Evolutionary conservation across 2,888 invertebrate genomes (phyloP).

Genomic region (Eupithecia subfuscata): DNA sequence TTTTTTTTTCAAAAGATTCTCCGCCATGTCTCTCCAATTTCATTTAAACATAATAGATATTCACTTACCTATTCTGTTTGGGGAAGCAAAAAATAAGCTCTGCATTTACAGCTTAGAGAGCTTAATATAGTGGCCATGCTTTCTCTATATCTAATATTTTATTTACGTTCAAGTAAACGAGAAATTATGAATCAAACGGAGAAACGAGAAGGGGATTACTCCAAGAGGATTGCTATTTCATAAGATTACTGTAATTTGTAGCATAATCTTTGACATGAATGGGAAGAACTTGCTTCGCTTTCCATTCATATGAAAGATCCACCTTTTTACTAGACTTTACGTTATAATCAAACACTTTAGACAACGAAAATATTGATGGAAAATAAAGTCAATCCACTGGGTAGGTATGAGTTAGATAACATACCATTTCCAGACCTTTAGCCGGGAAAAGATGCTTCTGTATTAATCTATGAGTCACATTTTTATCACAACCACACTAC

Average conservation of each 20-base stretch:
- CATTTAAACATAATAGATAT: background rate
- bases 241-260: slow-evolving; percentile 40
- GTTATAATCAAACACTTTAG: background rate
- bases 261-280: background rate
- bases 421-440: slow-evolving; percentile 49
- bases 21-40: background rate
- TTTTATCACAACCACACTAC: slow-evolving; percentile 34
- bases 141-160: background rate
- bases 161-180: background rate
- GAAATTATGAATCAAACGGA: slow-evolving; percentile 25
- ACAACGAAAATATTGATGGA: background rate
- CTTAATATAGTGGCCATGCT: background rate
- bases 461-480: slow-evolving; percentile 32
- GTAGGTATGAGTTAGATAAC: slow-evolving; percentile 38
- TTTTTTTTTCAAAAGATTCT: background rate
- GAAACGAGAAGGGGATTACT: slow-evolving; percentile 1
- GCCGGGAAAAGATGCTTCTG: slow-evolving; percentile 17
- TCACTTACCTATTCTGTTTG: background rate
- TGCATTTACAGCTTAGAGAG: background rate
- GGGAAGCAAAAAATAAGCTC: background rate
- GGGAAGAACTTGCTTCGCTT: background rate
- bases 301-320: background rate
- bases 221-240: background rate
- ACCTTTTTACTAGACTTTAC: background rate
- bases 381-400: background rate